Percentiles rank a stretch among this genome's conserved stretches.
phyloP scores from a whole-genome alignment of 2,797 vertebrate genomes.

The Smutsia temminckii region DNA sequence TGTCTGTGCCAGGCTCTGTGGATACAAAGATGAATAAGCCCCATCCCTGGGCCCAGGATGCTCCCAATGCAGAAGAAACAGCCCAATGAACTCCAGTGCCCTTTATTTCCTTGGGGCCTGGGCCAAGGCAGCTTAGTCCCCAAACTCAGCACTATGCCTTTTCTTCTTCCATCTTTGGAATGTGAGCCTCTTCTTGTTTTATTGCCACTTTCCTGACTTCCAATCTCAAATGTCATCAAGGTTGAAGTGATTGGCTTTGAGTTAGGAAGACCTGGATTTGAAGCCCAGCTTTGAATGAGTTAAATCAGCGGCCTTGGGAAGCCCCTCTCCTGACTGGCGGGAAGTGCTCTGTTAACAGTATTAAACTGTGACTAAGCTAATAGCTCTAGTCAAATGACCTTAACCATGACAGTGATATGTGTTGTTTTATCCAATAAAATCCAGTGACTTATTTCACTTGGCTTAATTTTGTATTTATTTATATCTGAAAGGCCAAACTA shows the following conservation, averaged over 20 bases:
- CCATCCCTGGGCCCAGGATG: accelerated
- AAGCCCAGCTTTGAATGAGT: neutral
- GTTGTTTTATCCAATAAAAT: neutral
- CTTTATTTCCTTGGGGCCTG: neutral
- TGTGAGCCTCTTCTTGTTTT: neutral
- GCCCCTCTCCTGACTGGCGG: accelerated
- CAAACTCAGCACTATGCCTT: neutral
- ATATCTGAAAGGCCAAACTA: neutral
- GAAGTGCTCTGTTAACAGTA: neutral
- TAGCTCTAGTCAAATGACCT: neutral
- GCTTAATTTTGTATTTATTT: neutral
- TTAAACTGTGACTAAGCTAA: neutral
- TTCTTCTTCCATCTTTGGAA: neutral
- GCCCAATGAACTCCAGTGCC: accelerated
- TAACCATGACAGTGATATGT: neutral
- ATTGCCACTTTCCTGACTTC: neutral
- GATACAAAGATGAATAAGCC: neutral
- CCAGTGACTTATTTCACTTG: neutral
- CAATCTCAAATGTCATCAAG: neutral
- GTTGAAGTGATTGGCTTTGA: neutral
- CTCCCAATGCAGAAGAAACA: neutral
- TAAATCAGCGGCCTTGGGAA: neutral
- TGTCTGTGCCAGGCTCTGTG: neutral
- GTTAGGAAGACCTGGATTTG: neutral
- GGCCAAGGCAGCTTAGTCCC: neutral